A percentile compares a stretch with the other conserved stretches of the same genome.
These are phyloP conservation scores for Agrilus biguttatus DNA, from an alignment of 2,888 invertebrate species.

Conservation along the genomic window DNA sequence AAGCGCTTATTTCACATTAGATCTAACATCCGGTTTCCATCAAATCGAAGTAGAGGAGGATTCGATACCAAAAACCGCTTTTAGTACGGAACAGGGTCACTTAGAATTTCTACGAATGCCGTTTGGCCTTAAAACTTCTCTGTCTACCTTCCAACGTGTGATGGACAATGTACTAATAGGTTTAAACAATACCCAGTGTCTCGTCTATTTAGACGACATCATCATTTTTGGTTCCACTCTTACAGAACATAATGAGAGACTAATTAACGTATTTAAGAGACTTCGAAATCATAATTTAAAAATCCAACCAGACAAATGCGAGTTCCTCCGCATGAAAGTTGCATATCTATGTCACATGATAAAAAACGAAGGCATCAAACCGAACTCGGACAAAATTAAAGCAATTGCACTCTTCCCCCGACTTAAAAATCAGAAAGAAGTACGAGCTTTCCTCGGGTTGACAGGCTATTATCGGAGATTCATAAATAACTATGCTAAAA, in stretches of 20 bases:
- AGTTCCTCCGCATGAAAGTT: conserved; percentile 8
- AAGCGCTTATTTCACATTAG: conserved; percentile 9
- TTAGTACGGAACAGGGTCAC: conserved; percentile 12
- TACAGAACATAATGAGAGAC: conserved; percentile 12
- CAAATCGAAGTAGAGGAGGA: background rate
- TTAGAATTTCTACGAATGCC: conserved; percentile 14
- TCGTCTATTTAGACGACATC: conserved; percentile 23
- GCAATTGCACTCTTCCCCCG: background rate
- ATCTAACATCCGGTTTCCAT: conserved; percentile 7
- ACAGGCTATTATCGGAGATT: conserved; percentile 3
- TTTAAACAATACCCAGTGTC: conserved; percentile 13
- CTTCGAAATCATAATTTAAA: conserved; percentile 6
- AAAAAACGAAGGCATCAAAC: conserved; percentile 6
- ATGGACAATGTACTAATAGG: conserved; percentile 17
- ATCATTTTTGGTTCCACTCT: conserved; percentile 14
- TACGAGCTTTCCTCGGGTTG: conserved; percentile 2
- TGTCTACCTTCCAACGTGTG: conserved; percentile 16
- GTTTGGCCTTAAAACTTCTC: conserved; percentile 15
- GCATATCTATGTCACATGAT: conserved; percentile 7
- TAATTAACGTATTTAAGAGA: conserved; percentile 1
- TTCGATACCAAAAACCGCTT: conserved; percentile 12
- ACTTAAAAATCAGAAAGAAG: background rate
- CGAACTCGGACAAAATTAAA: conserved; percentile 1
- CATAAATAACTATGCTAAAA: conserved; percentile 3
- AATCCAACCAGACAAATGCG: conserved; percentile 12